These are phyloP conservation scores for Meliscaeva auricollis DNA, from an alignment of 2,888 invertebrate genomes.

Conservation along the genomic window DNA sequence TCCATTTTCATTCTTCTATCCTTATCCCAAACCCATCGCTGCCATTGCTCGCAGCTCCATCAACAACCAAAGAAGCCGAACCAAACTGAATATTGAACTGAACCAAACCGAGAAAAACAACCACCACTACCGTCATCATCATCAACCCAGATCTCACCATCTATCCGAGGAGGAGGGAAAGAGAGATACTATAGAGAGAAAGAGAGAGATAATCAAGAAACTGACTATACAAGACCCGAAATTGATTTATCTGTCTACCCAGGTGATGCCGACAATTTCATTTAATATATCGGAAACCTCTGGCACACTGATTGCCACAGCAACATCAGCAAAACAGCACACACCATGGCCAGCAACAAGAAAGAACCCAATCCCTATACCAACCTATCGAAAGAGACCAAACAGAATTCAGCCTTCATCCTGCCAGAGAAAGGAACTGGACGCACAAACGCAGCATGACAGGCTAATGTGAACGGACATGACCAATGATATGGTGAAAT, in stretches of 20 bases:
- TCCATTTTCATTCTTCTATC: slow-evolving; percentile 15
- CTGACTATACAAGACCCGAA: slow-evolving; percentile 64
- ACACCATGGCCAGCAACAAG: no score
- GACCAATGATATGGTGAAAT: slow-evolving; percentile 74
- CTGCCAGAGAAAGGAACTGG: slow-evolving; percentile 43
- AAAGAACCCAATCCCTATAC: background rate
- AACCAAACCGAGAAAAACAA: slow-evolving; percentile 48
- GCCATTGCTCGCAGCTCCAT: slow-evolving; percentile 31
- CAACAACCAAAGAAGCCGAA: slow-evolving; percentile 65
- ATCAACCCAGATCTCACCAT: slow-evolving; percentile 21
- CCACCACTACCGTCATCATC: slow-evolving; percentile 10
- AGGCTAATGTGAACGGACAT: slow-evolving; percentile 71
- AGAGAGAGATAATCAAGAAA: slow-evolving; percentile 31
- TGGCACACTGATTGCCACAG: slow-evolving; percentile 68
- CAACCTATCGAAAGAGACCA: background rate
- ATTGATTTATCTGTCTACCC: slow-evolving; percentile 77
- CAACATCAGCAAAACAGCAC: slow-evolving; percentile 32
- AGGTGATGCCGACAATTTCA: slow-evolving; percentile 75
- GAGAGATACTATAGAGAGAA: background rate
- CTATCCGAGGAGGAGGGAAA: background rate
- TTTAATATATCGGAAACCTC: slow-evolving; percentile 70
- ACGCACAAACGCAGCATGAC: slow-evolving; percentile 69
- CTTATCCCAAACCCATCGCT: slow-evolving; percentile 11
- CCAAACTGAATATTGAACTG: slow-evolving; percentile 24
- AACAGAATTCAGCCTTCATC: slow-evolving; percentile 49